Evolutionary conservation across 2,113 vertebrate genomes (phyloP), one percentile per base, ranked within the genome.

Genomic region (Ceyx cyanopectus): DNA sequence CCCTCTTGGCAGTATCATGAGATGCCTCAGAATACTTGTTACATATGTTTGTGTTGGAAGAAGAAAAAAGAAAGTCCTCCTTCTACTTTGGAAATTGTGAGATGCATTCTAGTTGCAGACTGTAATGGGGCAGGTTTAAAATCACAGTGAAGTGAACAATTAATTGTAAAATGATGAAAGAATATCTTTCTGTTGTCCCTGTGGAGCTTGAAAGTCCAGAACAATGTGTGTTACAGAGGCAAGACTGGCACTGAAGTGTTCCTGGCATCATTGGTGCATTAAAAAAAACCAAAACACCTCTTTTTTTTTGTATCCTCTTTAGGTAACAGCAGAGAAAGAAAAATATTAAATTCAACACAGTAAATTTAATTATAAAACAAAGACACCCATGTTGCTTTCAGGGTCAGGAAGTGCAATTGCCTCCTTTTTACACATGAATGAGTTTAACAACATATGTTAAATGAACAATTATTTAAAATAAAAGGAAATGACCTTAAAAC

Each of bases 321-420:
- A 93, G 94, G 92, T 97, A 97, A 86, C 58, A 87, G 82, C 60
- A 75, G 85, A 91, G 66, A 91, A 87, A 94, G 79, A 95, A 96
- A 97, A 96, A 87, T 75, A 93, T 20, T 37, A 94, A 95, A 92
- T 63, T 68, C 88, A 93, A 96, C 82, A 68, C 56, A 80, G 87
- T 83, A 91, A 92, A 96, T 95, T 93, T 93, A 93, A 96, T 96
- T 96, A 93, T 70, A 89, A 97, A 97, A 96, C 94, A 97, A 97
- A 97, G 89, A 96, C 96, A 97, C 97, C 96, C 96, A 97, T 97
- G 97, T 97, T 97, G 94, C 92, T 97, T 94, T 96, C 82, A n/a
- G 95, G 90, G 94, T 96, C 97, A 97, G 96, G 96, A 97, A 96
- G 86, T 82, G 84, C 70, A 97, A 95, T 92, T 50, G 29, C 85